Conservation (phyloP, 2,113 vertebrate species). For the Turdus rufiventris region DNA sequence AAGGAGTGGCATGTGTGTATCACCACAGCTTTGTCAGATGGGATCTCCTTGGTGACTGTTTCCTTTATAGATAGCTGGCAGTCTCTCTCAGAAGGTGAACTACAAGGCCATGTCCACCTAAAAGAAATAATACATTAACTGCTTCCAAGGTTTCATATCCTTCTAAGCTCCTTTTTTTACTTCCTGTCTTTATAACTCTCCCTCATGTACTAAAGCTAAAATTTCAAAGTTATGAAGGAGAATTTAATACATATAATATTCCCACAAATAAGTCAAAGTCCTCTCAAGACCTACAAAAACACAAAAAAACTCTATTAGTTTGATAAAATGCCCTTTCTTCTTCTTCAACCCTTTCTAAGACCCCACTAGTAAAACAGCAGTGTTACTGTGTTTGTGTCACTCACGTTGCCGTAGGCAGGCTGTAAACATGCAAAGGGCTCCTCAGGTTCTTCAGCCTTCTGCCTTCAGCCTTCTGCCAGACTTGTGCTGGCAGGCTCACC, state of each 20-base stretch:
- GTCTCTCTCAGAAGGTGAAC: neutral
- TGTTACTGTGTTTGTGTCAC: neutral
- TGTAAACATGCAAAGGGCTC: neutral
- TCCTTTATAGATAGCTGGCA: neutral
- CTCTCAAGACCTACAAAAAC: neutral
- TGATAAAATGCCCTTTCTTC: neutral
- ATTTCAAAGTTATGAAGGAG: neutral
- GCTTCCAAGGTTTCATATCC: neutral
- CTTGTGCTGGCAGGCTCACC: neutral
- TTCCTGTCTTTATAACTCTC: neutral
- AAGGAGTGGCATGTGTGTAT: rapidly evolving
- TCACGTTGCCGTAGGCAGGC: rapidly evolving
- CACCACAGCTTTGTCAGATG: rapidly evolving
- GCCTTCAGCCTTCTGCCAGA: neutral
- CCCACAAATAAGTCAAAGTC: neutral
- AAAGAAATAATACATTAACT: neutral
- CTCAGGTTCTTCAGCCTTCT: neutral
- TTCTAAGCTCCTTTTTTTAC: neutral
- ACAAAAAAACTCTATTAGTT: neutral
- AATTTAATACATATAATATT: neutral
- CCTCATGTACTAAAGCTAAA: neutral
- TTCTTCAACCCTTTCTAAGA: neutral
- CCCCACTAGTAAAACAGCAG: neutral
- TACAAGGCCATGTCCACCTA: neutral
- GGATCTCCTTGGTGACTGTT: neutral